Percentiles rank a stretch among this genome's conserved stretches.
Conservation (phyloP, 2,888 invertebrate genomes). For the Resseliella maxima region DNA sequence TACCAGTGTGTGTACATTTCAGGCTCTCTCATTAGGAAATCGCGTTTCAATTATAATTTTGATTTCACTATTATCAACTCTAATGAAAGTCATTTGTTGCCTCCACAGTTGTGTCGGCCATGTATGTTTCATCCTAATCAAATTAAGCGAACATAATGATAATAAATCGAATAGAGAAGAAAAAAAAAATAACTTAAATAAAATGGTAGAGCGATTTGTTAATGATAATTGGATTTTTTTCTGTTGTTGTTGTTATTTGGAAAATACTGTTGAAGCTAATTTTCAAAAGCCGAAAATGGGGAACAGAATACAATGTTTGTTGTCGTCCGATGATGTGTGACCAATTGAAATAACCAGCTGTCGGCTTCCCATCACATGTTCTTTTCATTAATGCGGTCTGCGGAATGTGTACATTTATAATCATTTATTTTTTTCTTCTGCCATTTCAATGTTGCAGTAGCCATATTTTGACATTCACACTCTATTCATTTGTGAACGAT, state of each 20-base stretch:
- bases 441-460: neutral
- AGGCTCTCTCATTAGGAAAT: neutral
- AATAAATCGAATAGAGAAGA: neutral
- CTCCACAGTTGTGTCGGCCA: neutral
- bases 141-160: constrained; percentile 31
- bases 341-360: constrained; percentile 52
- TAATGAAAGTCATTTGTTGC: constrained; percentile 8
- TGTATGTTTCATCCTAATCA: neutral
- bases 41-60: constrained; percentile 38
- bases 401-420: neutral
- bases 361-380: constrained; percentile 13
- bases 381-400: constrained; percentile 28
- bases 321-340: constrained; percentile 46
- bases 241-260: too few relatives aligned
- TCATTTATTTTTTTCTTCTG: neutral
- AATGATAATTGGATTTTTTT: constrained; percentile 42
- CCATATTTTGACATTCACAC: neutral
- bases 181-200: neutral
- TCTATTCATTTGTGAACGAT: neutral
- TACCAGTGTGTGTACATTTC: neutral
- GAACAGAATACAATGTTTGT: neutral
- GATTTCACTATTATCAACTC: constrained; percentile 14
- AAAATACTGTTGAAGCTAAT: neutral
- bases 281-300: neutral
- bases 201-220: constrained; percentile 16